Evolutionary conservation across 2,797 vertebrate genomes (phyloP).

Genomic region (Prionace glauca): DNA sequence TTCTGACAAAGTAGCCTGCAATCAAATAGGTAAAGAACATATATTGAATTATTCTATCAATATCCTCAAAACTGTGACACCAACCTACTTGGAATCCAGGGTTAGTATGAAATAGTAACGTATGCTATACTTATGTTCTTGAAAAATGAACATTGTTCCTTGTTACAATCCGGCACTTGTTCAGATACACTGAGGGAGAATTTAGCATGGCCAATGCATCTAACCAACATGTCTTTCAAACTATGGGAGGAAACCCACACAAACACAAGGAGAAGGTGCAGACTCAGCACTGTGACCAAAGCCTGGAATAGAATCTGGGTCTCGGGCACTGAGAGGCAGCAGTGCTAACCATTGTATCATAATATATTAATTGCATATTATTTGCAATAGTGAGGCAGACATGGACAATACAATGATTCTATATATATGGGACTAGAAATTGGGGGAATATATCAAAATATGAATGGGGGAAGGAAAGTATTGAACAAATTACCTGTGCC

Average conservation of each 20-base stretch:
- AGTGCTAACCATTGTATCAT: too few species aligned
- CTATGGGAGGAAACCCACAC: too few species aligned
- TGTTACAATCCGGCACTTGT: too few species aligned
- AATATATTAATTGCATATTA: not conserved
- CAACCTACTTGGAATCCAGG: not conserved
- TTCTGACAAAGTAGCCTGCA: slow-evolving; percentile 66
- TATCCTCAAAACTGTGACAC: not conserved
- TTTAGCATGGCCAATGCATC: not conserved
- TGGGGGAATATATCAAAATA: not conserved
- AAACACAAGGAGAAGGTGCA: too few species aligned
- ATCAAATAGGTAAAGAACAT: slow-evolving; percentile 11
- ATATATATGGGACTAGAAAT: not conserved
- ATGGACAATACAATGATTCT: not conserved
- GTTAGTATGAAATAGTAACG: not conserved
- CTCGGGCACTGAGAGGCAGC: too few species aligned
- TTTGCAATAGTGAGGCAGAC: not conserved
- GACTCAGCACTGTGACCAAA: too few species aligned
- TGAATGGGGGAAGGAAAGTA: not conserved
- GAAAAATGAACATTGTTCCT: not conserved
- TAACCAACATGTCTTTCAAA: too few species aligned
- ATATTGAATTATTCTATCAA: not conserved
- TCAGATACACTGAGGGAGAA: not conserved
- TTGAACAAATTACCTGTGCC: not conserved
- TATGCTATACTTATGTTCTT: not conserved
- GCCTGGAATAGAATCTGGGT: too few species aligned